A percentile compares a stretch with the other conserved stretches of the same genome.
phyloP scores from a whole-genome alignment of 2,113 vertebrate species.

The Notiomystis cincta region DNA sequence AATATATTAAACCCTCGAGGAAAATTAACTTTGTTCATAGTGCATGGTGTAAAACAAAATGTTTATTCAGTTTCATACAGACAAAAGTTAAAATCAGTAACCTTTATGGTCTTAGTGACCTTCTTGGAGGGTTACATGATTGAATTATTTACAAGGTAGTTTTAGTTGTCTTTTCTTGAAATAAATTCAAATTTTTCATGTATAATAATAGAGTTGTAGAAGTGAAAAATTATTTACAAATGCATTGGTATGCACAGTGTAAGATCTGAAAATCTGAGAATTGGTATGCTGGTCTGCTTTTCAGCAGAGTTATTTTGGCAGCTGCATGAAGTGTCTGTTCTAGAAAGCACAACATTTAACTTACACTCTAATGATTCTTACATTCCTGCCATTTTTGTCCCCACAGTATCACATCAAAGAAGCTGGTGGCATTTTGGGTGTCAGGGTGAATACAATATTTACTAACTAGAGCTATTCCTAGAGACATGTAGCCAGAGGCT shows the following conservation, averaged over 20 bases:
- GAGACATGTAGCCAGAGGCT: not conserved
- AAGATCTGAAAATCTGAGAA: constrained; percentile 3
- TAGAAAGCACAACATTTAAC: not conserved
- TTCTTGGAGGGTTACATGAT: not conserved
- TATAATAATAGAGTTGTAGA: not conserved
- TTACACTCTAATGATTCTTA: not conserved
- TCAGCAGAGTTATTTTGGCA: constrained; percentile 1
- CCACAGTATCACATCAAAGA: constrained; percentile 8
- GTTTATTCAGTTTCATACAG: not conserved
- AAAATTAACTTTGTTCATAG: not conserved
- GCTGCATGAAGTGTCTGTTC: not conserved
- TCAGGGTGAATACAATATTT: not conserved
- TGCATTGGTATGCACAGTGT: not conserved
- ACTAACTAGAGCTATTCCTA: constrained; percentile 22
- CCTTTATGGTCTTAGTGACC: not conserved
- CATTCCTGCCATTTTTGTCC: constrained; percentile 34
- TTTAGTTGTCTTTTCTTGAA: not conserved
- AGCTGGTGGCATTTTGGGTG: not conserved
- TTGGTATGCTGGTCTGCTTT: constrained; percentile 4
- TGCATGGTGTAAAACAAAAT: not conserved
- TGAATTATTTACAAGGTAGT: not conserved
- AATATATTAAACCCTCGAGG: not conserved
- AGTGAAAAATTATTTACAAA: not conserved
- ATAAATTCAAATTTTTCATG: not conserved
- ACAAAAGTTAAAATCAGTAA: not conserved